phyloP scores from a whole-genome alignment of 1,140 invertebrate species.

The Orussus abietinus region DNA sequence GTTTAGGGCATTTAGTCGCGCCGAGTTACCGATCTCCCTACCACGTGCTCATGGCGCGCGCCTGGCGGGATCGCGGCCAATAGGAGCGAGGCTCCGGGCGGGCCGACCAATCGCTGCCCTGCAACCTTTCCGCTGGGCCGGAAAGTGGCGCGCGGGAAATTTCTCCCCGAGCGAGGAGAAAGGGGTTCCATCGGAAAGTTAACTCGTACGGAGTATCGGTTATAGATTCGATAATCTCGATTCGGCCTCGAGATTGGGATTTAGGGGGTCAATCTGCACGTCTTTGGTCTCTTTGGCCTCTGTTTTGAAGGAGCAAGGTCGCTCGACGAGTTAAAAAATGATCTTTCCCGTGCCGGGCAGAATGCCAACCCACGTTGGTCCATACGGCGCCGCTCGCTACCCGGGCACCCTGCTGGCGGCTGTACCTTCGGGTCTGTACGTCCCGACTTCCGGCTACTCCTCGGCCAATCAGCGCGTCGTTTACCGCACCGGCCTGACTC shows the following conservation, averaged over 20 bases:
- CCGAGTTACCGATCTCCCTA: too few relatives aligned
- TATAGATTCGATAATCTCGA: too few relatives aligned
- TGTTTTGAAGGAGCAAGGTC: slow-evolving; percentile 11
- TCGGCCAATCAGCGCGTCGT: background rate
- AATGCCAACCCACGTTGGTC: slow-evolving; percentile 49
- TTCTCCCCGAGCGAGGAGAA: background rate
- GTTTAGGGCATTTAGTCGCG: too few relatives aligned
- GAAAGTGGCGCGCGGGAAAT: background rate
- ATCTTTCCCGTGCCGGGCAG: slow-evolving; percentile 53
- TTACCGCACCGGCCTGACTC: slow-evolving; percentile 20
- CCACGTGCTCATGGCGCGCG: too few relatives aligned
- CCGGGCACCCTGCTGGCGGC: slow-evolving; percentile 39
- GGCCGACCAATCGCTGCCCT: too few relatives aligned
- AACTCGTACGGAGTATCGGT: too few relatives aligned
- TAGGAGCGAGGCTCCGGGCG: too few relatives aligned
- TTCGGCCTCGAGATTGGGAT: slow-evolving; percentile 2
- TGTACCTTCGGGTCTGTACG: slow-evolving; percentile 40
- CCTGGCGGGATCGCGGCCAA: too few relatives aligned
- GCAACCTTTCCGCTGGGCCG: too few relatives aligned
- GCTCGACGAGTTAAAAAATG: slow-evolving; percentile 30
- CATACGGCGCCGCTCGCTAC: slow-evolving; percentile 44
- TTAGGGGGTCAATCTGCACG: slow-evolving; percentile 23
- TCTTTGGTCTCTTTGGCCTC: too few relatives aligned
- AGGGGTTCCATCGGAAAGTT: background rate
- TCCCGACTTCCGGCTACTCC: slow-evolving; percentile 32